phyloP scores from a whole-genome alignment of 37 sponge, comb jelly and placozoan genomes.

The Amphimedon queenslandica region DNA sequence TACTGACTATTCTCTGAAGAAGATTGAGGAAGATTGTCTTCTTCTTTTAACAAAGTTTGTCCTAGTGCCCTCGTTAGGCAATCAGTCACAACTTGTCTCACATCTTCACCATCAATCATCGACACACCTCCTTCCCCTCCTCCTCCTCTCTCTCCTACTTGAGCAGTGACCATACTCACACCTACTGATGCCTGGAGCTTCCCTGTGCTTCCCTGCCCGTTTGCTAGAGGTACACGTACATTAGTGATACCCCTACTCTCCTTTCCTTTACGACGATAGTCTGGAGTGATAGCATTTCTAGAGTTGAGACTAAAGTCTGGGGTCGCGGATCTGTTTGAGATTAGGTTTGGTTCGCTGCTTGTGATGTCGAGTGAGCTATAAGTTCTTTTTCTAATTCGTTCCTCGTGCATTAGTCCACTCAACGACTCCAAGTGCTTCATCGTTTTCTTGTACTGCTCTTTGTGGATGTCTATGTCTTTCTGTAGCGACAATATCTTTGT shows the following conservation, averaged over 20 bases:
- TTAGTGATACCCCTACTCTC: neutral
- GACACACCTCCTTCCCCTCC: neutral
- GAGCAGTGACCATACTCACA: neutral
- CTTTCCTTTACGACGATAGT: neutral
- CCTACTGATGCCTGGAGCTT: neutral
- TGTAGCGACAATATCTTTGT: too few species aligned
- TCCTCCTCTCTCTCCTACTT: conserved; percentile 15
- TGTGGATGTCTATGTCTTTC: neutral
- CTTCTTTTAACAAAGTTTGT: too few species aligned
- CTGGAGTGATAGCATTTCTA: conserved; percentile 9
- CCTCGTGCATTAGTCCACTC: conserved; percentile 29
- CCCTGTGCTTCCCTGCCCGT: neutral
- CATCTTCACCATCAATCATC: conserved; percentile 23
- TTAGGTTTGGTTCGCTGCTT: neutral
- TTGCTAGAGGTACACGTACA: neutral
- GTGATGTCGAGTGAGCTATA: neutral
- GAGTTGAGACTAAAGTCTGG: neutral
- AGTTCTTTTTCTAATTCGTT: neutral
- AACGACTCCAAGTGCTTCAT: conserved; percentile 34
- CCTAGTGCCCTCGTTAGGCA: neutral
- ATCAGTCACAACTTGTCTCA: neutral
- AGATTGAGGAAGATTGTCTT: too few species aligned
- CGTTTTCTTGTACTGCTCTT: conserved; percentile 23
- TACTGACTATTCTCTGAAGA: too few species aligned
- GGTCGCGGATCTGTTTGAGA: neutral